phyloP scores from a whole-genome alignment of 2,797 vertebrate species.

The Tapera naevia region DNA sequence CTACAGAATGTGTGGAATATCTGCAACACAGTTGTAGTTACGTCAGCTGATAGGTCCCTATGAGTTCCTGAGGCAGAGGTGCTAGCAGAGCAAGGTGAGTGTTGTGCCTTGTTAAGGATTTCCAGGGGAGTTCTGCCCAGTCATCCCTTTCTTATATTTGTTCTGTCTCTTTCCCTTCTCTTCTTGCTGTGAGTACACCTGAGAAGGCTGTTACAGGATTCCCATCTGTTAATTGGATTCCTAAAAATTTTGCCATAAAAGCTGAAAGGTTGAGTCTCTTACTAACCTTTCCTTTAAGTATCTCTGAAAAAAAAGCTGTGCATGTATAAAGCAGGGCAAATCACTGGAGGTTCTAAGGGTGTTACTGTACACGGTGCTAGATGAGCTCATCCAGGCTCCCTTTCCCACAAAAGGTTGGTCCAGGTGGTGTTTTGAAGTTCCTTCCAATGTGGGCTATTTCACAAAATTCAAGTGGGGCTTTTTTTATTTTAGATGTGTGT shows the following conservation, averaged over 20 bases:
- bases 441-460: neutral
- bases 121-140: neutral
- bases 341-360: neutral
- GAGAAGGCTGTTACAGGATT: neutral
- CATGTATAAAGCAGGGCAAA: neutral
- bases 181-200: neutral
- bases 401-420: neutral
- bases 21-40: neutral
- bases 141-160: neutral
- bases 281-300: neutral
- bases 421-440: neutral
- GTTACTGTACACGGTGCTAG: neutral
- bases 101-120: neutral
- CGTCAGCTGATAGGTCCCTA: neutral
- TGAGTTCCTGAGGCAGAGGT: neutral
- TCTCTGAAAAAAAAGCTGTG: neutral
- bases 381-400: neutral
- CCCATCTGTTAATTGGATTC: neutral
- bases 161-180: neutral
- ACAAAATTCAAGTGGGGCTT: neutral
- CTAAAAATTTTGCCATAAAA: neutral
- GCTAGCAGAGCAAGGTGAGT: neutral
- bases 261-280: neutral
- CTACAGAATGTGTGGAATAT: neutral
- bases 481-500: neutral